Evolutionary conservation across 2,797 vertebrate species (phyloP).

Genomic region (Remorina albescens): DNA sequence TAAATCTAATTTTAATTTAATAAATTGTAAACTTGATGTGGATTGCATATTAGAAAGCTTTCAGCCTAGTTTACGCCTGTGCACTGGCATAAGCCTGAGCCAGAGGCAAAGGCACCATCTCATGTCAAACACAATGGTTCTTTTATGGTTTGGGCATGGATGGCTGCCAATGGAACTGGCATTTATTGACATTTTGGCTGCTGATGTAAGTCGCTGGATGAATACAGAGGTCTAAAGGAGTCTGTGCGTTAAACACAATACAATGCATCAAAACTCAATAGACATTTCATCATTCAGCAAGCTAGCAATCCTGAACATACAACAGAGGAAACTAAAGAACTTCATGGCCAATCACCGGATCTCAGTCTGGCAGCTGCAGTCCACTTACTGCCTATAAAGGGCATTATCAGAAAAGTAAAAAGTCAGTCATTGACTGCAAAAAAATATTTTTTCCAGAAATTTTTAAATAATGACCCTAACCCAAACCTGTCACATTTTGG

Average conservation of each 20-base stretch:
- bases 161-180: not conserved
- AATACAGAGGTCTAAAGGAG: not conserved
- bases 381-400: no score
- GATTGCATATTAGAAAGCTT: no score
- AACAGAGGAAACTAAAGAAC: no score
- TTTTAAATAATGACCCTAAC: no score
- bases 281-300: not conserved
- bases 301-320: not conserved
- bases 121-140: not conserved
- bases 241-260: not conserved
- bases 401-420: no score
- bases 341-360: not conserved
- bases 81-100: no score
- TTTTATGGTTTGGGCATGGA: not conserved
- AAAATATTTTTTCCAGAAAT: no score
- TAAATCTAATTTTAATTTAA: no score
- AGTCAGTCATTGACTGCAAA: no score
- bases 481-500: no score
- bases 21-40: no score
- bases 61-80: no score
- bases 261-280: not conserved
- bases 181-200: not conserved
- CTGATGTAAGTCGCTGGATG: not conserved
- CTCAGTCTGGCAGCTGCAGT: not conserved
- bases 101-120: not conserved